These are phyloP conservation scores for Mylabris phalerata DNA, from an alignment of 1,140 invertebrate genomes.

Conservation along the genomic window DNA sequence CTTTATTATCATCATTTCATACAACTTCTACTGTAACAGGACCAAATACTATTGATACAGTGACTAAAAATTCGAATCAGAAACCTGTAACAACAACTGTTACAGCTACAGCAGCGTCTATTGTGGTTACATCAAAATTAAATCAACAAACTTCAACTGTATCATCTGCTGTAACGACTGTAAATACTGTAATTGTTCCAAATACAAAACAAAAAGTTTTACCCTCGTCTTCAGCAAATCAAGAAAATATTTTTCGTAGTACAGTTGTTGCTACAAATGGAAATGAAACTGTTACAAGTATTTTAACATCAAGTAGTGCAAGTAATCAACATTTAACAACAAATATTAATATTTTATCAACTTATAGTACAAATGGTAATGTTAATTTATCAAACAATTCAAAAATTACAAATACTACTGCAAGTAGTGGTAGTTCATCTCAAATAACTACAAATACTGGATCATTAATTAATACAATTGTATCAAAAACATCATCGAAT, in stretches of 20 bases:
- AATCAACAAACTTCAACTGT: conserved; percentile 24
- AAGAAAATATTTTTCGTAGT: not conserved
- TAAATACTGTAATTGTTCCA: conserved; percentile 33
- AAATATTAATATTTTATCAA: not conserved
- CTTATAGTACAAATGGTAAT: not conserved
- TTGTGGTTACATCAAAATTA: conserved; percentile 26
- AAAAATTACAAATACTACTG: not conserved
- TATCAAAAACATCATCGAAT: conserved; percentile 4
- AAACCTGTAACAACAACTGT: conserved; percentile 23
- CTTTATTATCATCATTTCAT: conserved; percentile 54
- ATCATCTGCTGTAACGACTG: conserved; percentile 10
- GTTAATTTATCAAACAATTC: not conserved
- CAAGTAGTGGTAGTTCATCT: not conserved
- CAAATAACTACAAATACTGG: conserved; percentile 8
- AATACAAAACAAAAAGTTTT: conserved; percentile 30
- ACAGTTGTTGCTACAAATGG: not conserved
- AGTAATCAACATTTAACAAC: not conserved
- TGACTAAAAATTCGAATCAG: conserved; percentile 24
- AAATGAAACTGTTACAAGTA: not conserved
- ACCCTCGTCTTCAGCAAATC: conserved; percentile 6
- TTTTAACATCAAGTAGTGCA: too few species aligned
- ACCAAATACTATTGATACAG: conserved; percentile 30
- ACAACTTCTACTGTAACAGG: conserved; percentile 36
- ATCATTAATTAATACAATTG: conserved; percentile 12
- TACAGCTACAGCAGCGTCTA: conserved; percentile 7